Evolutionary conservation across 2,113 vertebrate species (phyloP).

Genomic region (Oceanodroma tethys): DNA sequence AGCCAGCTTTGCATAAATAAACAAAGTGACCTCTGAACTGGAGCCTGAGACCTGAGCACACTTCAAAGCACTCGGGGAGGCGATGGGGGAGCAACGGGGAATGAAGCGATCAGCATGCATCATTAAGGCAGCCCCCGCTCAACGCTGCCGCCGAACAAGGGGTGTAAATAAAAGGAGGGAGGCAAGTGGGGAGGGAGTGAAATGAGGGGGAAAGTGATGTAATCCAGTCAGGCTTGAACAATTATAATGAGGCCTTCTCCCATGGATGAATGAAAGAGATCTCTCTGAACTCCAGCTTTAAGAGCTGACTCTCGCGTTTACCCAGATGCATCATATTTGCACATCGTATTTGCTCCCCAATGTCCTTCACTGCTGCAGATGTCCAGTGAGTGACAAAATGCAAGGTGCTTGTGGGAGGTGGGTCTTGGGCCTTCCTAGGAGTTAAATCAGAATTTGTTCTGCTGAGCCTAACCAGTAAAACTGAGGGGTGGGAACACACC

Average conservation of each 20-base stretch:
- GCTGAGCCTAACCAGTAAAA: neutral
- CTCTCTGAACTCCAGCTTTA: neutral
- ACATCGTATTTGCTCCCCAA: neutral
- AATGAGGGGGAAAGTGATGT: conserved; percentile 67
- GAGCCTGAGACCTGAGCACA: conserved; percentile 70
- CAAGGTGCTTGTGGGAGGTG: neutral
- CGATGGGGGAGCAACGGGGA: neutral
- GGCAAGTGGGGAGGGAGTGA: conserved; percentile 12
- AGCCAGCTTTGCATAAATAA: conserved; percentile 79
- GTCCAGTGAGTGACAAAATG: neutral
- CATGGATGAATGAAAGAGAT: conserved; percentile 35
- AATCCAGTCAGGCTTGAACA: conserved; percentile 66
- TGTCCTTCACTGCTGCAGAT: neutral
- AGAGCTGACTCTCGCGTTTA: neutral
- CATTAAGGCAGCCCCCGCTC: conserved; percentile 56
- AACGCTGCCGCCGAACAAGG: conserved; percentile 11
- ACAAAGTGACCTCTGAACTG: conserved; percentile 74
- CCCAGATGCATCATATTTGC: neutral
- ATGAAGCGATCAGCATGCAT: conserved; percentile 70
- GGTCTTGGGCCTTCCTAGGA: neutral
- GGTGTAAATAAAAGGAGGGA: conserved; percentile 41
- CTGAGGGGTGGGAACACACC: neutral
- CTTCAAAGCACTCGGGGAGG: conserved; percentile 69
- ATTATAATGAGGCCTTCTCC: conserved; percentile 47
- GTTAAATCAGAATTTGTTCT: neutral